These are phyloP conservation scores for Petaurus breviceps DNA, from an alignment of 2,113 vertebrate genomes.

Conservation along the genomic window DNA sequence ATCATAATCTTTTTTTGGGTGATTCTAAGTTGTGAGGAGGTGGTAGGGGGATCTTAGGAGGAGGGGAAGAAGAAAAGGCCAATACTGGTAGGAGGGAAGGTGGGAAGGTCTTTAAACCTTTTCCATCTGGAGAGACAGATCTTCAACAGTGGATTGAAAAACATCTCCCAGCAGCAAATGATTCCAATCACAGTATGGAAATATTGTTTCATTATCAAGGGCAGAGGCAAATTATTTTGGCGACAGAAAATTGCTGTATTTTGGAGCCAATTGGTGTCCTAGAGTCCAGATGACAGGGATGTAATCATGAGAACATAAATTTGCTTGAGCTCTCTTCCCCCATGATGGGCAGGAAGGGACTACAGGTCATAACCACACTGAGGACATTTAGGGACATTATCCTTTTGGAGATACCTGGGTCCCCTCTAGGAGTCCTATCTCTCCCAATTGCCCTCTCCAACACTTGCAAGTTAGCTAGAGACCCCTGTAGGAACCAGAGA, in stretches of 20 bases:
- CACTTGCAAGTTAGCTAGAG: not conserved
- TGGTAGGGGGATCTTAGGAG: slow-evolving; percentile 45
- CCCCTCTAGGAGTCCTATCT: not conserved
- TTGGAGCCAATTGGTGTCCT: not conserved
- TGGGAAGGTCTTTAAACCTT: slow-evolving; percentile 4
- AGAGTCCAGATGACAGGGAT: not conserved
- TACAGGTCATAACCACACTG: not conserved
- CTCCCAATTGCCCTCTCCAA: not conserved
- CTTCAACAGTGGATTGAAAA: not conserved
- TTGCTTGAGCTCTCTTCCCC: not conserved
- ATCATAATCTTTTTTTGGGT: slow-evolving; percentile 53
- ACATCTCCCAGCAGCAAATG: not conserved
- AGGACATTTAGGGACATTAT: not conserved
- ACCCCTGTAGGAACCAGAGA: not conserved
- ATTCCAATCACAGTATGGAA: not conserved
- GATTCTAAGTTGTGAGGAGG: slow-evolving; percentile 55
- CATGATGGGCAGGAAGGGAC: not conserved
- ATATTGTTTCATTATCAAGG: not conserved
- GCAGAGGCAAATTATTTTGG: not conserved
- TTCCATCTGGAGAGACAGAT: not conserved
- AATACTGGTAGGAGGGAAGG: slow-evolving; percentile 1
- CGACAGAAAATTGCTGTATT: slow-evolving; percentile 43
- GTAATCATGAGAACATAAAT: not conserved
- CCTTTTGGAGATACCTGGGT: not conserved
- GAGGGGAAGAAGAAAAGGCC: slow-evolving; percentile 37